phyloP scores from a whole-genome alignment of 53 echinoderm and acorn worm species.

The Mesocentrotus franciscanus region DNA sequence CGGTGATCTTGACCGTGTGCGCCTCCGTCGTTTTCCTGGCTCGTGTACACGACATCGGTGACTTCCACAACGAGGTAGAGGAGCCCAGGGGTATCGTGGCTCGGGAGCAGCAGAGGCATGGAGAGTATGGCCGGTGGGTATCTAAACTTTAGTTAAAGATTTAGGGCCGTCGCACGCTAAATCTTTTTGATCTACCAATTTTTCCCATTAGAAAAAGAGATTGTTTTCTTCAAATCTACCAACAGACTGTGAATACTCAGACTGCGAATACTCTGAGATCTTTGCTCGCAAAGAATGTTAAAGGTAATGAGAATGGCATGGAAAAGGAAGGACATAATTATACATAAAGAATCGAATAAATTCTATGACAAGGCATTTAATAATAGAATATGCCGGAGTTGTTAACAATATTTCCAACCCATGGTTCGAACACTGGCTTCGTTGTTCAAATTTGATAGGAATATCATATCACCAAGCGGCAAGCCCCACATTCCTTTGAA shows the following conservation, averaged over 20 bases:
- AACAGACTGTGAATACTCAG: background rate
- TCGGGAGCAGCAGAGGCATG: slow-evolving; percentile 28
- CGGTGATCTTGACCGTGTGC: background rate
- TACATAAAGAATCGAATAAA: too few species aligned
- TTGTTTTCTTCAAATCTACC: too few species aligned
- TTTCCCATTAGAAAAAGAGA: too few species aligned
- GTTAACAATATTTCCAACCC: background rate
- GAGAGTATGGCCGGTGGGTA: slow-evolving; percentile 52
- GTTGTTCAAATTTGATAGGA: background rate
- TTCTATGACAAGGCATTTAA: too few species aligned
- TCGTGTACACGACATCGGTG: slow-evolving; percentile 34
- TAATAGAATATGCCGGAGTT: too few species aligned
- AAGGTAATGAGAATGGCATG: too few species aligned
- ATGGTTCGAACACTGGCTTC: background rate
- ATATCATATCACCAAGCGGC: background rate
- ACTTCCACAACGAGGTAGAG: slow-evolving; percentile 17
- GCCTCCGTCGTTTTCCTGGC: slow-evolving; percentile 19
- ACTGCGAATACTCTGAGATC: too few species aligned
- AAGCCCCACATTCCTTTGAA: background rate
- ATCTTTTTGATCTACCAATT: background rate
- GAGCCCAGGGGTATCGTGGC: background rate
- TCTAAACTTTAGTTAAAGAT: background rate
- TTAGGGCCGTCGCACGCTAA: background rate
- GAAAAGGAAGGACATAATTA: too few species aligned
- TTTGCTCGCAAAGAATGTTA: too few species aligned